Conservation (phyloP, 2,797 vertebrate genomes). For the Vespertilio murinus region DNA sequence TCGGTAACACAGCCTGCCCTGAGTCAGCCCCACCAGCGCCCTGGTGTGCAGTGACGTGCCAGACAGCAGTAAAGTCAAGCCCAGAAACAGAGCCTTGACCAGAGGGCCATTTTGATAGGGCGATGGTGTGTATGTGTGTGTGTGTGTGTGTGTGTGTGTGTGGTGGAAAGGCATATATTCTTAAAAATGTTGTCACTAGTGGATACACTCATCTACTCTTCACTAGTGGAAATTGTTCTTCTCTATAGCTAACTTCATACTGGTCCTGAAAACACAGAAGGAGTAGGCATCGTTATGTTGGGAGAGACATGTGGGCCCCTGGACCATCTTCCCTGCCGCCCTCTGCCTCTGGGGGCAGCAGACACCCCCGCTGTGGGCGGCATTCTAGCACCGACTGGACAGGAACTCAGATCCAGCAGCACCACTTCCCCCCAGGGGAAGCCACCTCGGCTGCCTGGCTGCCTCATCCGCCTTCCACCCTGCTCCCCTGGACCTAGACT, state of each 20-base stretch:
- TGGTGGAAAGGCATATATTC: not conserved
- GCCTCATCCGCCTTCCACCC: not conserved
- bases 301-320: not conserved
- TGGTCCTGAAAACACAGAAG: not conserved
- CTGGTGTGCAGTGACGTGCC: not conserved
- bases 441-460: too few relatives aligned
- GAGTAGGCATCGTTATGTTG: too few relatives aligned
- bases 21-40: not conserved
- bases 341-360: not conserved
- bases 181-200: not conserved
- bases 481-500: not conserved
- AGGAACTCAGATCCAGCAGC: not conserved
- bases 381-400: not conserved
- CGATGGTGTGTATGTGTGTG: too few relatives aligned
- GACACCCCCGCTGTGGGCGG: not conserved
- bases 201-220: not conserved
- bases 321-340: not conserved
- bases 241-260: not conserved
- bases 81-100: not conserved
- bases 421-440: not conserved
- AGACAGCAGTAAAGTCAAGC: not conserved
- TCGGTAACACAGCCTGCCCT: not conserved
- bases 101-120: not conserved
- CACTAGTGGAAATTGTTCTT: not conserved
- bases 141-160: too few relatives aligned